A percentile compares a stretch with the other conserved stretches of the same genome.
Conservation (phyloP, 2,113 vertebrate genomes). For the Mustelus asterias region DNA sequence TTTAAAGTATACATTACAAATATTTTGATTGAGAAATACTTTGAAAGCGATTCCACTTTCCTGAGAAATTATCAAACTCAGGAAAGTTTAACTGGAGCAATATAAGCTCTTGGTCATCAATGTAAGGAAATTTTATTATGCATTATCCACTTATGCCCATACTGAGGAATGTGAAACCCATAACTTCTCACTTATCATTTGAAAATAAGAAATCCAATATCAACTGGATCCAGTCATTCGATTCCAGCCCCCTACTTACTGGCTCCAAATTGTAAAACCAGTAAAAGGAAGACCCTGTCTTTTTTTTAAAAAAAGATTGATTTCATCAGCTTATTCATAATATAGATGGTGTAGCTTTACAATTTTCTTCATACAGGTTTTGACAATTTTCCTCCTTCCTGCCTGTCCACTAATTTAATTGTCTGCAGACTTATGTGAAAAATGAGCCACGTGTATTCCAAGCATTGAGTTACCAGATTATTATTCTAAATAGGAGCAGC, state of each 20-base stretch:
- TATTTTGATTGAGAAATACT: background rate
- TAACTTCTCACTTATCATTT: background rate
- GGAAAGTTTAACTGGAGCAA: background rate
- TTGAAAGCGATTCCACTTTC: background rate
- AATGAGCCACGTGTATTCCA: background rate
- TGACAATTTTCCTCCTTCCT: background rate
- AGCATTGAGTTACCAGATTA: background rate
- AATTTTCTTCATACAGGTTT: slow-evolving; percentile 2
- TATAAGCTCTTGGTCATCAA: slow-evolving; percentile 2
- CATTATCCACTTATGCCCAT: slow-evolving; percentile 12
- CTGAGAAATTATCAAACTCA: background rate
- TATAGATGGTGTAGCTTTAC: background rate
- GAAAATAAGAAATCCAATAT: background rate
- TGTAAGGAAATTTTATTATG: background rate
- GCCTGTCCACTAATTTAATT: background rate
- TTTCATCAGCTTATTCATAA: slow-evolving; percentile 13
- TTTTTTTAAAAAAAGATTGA: background rate
- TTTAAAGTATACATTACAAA: background rate
- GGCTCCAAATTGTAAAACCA: background rate
- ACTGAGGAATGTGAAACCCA: background rate
- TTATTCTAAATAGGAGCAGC: slow-evolving; percentile 17
- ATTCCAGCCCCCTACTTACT: background rate
- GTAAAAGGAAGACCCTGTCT: background rate
- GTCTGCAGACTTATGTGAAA: slow-evolving; percentile 8
- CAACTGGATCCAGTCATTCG: background rate